phyloP scores from a whole-genome alignment of 2,797 vertebrate species.

The Podarcis lilfordi region DNA sequence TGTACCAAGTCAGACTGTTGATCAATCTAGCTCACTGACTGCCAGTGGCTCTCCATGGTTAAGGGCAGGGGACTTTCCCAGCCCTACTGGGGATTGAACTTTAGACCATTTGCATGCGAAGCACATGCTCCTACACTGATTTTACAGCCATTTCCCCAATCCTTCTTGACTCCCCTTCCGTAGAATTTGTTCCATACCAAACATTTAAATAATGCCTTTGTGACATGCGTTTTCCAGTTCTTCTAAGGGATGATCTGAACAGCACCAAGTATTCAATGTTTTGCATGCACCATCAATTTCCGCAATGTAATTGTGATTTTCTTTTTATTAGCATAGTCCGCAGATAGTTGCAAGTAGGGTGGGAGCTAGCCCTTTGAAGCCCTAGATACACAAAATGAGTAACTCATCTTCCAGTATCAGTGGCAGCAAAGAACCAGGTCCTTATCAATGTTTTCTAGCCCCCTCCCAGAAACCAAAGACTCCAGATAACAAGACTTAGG shows the following conservation, averaged over 20 bases:
- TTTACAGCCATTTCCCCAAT: not conserved
- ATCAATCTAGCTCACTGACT: too few relatives aligned
- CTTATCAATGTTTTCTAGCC: not conserved
- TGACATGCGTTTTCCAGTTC: slow-evolving; percentile 1
- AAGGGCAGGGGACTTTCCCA: too few relatives aligned
- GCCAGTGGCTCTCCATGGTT: too few relatives aligned
- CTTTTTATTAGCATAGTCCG: not conserved
- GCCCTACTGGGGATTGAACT: too few relatives aligned
- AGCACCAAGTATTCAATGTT: not conserved
- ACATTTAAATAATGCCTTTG: not conserved
- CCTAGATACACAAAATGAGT: not conserved
- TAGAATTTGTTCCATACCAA: slow-evolving; percentile 1
- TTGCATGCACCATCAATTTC: not conserved
- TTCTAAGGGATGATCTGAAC: not conserved
- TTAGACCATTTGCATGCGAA: too few relatives aligned
- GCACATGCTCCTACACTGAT: too few relatives aligned
- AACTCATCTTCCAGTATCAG: not conserved
- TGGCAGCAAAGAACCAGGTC: not conserved
- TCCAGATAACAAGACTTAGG: not conserved
- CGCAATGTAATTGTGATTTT: not conserved
- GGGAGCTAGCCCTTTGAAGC: not conserved
- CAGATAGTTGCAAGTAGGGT: not conserved
- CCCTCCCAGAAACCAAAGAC: not conserved
- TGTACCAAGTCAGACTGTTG: too few relatives aligned
- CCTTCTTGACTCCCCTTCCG: not conserved